Conservation (phyloP, 2,888 invertebrate genomes). For the Iphiclides podalirius region DNA sequence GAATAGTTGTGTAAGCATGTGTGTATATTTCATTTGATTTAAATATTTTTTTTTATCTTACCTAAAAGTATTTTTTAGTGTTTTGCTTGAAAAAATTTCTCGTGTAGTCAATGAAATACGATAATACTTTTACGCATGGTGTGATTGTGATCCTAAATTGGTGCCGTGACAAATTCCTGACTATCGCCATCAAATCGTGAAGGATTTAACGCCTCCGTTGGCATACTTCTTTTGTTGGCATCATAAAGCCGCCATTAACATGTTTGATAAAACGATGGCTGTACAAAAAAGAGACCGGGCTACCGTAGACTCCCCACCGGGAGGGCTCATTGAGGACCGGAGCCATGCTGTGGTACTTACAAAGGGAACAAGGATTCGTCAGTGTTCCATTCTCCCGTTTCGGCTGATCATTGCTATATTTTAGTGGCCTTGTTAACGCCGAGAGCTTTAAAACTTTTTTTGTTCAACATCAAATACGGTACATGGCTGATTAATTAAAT, state of each 20-base stretch:
- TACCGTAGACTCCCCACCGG: constrained; percentile 71
- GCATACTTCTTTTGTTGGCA: constrained; percentile 77
- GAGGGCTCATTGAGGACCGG: constrained; percentile 60
- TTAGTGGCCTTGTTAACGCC: constrained; percentile 48
- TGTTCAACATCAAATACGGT: constrained; percentile 24
- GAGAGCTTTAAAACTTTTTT: constrained; percentile 30
- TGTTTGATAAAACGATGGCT: constrained; percentile 76
- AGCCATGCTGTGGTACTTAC: constrained; percentile 63
- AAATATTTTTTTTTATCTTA: constrained; percentile 12
- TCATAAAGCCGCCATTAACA: constrained; percentile 78
- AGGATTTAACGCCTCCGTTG: constrained; percentile 80
- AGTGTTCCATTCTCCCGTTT: constrained; percentile 53
- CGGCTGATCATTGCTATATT: constrained; percentile 45
- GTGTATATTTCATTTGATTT: constrained; percentile 48
- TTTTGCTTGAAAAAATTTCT: constrained; percentile 14
- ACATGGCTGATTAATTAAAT: constrained; percentile 13
- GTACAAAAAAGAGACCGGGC: constrained; percentile 73
- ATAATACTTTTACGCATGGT: constrained; percentile 44
- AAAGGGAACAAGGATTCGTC: constrained; percentile 45
- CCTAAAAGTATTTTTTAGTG: constrained; percentile 1
- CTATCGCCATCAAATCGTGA: constrained; percentile 75
- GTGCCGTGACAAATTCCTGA: constrained; percentile 72
- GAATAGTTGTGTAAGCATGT: constrained; percentile 65
- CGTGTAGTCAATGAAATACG: constrained; percentile 9
- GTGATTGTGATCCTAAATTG: constrained; percentile 44